Percentiles rank a stretch among this genome's conserved stretches.
phyloP scores from a whole-genome alignment of 2,113 vertebrate genomes.

The Narcine bancroftii region DNA sequence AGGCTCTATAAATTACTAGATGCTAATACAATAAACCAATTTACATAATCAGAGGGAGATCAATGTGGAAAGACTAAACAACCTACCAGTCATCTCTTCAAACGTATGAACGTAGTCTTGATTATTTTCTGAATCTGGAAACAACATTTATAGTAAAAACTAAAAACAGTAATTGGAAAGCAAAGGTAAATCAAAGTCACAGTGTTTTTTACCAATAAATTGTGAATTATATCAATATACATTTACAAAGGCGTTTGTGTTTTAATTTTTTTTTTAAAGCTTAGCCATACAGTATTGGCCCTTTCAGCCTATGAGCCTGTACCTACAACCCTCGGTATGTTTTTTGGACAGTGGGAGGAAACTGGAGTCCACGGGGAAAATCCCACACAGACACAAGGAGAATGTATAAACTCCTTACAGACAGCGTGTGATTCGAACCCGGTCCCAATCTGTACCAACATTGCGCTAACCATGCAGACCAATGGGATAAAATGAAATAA shows the following conservation, averaged over 20 bases:
- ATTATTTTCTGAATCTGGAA: neutral
- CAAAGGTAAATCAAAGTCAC: neutral
- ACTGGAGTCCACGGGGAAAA: no score
- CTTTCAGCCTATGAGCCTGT: no score
- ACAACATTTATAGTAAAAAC: neutral
- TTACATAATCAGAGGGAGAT: neutral
- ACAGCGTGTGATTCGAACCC: no score
- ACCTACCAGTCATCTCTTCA: constrained; percentile 30
- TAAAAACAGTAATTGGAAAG: neutral
- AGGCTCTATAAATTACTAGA: neutral
- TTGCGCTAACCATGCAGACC: no score
- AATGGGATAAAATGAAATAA: neutral
- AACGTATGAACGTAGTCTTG: neutral
- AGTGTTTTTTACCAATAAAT: neutral
- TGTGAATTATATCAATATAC: neutral
- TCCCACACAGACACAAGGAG: no score
- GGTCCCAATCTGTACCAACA: no score
- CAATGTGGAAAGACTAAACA: neutral
- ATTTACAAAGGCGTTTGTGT: neutral
- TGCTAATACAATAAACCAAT: neutral
- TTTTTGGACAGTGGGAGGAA: no score
- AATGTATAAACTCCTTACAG: no score
- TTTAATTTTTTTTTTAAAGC: no score
- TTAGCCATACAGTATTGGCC: no score
- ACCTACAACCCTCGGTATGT: no score